These are phyloP conservation scores for Drymodes brunneopygia DNA, from an alignment of 2,113 vertebrate species.

Conservation along the genomic window DNA sequence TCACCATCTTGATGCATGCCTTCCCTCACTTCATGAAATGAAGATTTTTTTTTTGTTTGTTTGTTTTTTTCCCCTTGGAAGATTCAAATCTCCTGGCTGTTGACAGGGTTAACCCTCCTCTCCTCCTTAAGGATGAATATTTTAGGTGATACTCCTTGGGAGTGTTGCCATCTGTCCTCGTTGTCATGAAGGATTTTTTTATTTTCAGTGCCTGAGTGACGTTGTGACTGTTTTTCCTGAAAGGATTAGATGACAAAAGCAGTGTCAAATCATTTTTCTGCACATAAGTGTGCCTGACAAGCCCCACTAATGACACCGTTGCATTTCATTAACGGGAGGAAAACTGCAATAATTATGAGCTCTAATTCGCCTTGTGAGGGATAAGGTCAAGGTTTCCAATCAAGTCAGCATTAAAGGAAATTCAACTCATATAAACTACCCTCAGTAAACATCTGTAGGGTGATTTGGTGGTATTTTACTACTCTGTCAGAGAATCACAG, in stretches of 20 bases:
- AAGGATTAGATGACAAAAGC: slow-evolving; percentile 29
- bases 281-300: slow-evolving; percentile 17
- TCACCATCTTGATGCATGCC: neutral
- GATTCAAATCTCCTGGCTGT: neutral
- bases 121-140: neutral
- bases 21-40: neutral
- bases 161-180: slow-evolving; percentile 9
- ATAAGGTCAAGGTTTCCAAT: neutral
- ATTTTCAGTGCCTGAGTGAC: neutral
- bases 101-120: neutral
- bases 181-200: slow-evolving; percentile 29
- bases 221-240: neutral
- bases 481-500: neutral
- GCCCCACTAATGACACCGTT: slow-evolving; percentile 38
- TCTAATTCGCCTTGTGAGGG: neutral
- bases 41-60: neutral
- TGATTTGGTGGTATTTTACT: neutral
- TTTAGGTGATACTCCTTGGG: neutral
- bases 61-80: neutral
- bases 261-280: slow-evolving; percentile 19
- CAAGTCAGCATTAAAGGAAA: neutral
- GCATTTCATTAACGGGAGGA: slow-evolving; percentile 8
- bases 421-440: neutral
- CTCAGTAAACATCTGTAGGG: neutral
- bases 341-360: slow-evolving; percentile 23